phyloP scores from a whole-genome alignment of 2,113 vertebrate species.

The Platanista minor region DNA sequence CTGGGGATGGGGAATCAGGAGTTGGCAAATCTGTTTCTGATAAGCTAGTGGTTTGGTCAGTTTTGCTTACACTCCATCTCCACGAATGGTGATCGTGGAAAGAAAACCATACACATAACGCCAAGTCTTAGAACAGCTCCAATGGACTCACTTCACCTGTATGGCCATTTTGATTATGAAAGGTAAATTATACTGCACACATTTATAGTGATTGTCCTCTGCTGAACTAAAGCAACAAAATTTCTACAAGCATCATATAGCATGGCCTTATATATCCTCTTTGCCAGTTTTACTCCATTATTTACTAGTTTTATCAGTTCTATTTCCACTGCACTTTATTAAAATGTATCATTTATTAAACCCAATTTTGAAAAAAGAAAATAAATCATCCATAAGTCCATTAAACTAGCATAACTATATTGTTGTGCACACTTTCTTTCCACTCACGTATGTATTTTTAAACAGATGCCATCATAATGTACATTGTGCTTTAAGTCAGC shows the following conservation, averaged over 20 bases:
- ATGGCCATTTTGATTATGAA: background rate
- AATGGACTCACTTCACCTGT: background rate
- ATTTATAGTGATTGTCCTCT: background rate
- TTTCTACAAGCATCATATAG: background rate
- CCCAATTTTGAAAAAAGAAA: background rate
- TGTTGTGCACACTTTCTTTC: background rate
- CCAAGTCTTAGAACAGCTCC: background rate
- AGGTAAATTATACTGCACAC: background rate
- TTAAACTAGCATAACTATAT: background rate
- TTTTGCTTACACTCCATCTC: background rate
- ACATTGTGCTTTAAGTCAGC: constrained; percentile 7
- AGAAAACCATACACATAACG: background rate
- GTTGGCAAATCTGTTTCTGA: background rate
- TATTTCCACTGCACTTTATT: background rate
- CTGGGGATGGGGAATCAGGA: background rate
- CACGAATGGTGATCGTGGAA: background rate
- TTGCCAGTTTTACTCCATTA: background rate
- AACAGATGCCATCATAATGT: background rate
- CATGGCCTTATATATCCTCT: background rate
- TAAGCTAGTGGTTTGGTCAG: background rate
- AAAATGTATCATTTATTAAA: background rate
- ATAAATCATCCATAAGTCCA: background rate
- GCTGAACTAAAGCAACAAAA: background rate
- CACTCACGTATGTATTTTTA: background rate
- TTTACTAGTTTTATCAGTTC: background rate